Conservation (phyloP, 2,888 invertebrate genomes). For the Neria commutata region DNA sequence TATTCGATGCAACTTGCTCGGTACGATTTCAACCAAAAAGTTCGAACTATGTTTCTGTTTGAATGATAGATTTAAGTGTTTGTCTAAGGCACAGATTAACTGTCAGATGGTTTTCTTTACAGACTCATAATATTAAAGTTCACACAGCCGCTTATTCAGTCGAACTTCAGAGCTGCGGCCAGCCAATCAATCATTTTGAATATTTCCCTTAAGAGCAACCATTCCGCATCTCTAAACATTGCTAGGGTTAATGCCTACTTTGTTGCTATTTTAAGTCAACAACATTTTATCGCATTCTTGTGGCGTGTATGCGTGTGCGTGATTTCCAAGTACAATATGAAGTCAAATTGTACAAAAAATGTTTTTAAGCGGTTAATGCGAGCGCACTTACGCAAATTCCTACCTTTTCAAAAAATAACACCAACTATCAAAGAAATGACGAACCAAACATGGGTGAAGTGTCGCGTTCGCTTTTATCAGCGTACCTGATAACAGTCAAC, state of each 20-base stretch:
- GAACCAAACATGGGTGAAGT: not conserved
- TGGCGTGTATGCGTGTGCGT: not conserved
- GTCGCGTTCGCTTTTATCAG: constrained; percentile 1
- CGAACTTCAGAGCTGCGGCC: no score
- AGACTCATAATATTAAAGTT: no score
- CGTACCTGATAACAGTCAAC: not conserved
- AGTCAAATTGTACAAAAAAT: not conserved
- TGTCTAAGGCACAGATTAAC: no score
- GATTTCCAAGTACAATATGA: not conserved
- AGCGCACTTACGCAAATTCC: not conserved
- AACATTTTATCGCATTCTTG: not conserved
- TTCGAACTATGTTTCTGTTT: no score
- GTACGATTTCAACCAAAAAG: no score
- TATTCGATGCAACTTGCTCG: no score
- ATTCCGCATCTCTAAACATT: no score
- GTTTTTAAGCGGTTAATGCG: not conserved
- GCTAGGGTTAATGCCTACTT: not conserved
- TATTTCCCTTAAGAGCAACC: no score
- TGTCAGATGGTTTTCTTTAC: no score
- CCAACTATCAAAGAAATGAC: not conserved
- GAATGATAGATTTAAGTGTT: no score
- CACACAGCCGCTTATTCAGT: no score
- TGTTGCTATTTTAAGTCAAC: not conserved
- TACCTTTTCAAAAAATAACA: not conserved
- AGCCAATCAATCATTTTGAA: no score